Percentiles rank a stretch among this genome's conserved stretches.
phyloP scores from a whole-genome alignment of 2,888 invertebrate species.

The Ashinkailepas kermadecensis region DNA sequence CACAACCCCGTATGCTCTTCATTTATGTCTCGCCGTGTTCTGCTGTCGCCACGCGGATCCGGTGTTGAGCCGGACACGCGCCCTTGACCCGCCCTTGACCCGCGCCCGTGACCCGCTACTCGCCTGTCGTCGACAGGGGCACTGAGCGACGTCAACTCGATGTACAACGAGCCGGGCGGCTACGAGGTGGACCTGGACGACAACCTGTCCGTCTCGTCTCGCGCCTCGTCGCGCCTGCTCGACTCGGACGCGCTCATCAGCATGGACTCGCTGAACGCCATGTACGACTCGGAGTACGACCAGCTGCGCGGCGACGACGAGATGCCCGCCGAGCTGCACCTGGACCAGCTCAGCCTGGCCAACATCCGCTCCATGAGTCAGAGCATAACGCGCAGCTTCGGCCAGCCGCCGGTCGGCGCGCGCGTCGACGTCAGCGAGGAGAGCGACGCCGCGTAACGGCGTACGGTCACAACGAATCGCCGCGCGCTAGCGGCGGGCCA shows the following conservation, averaged over 20 bases:
- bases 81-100: no score
- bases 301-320: slow-evolving; percentile 47
- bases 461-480: no score
- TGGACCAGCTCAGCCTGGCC: slow-evolving; percentile 52
- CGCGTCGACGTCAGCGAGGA: slow-evolving; percentile 33
- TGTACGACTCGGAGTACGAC: slow-evolving; percentile 70
- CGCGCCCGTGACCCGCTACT: no score
- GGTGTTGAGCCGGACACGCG: no score
- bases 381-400: slow-evolving; percentile 67
- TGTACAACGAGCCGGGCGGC: slow-evolving; percentile 40
- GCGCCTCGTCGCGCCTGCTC: slow-evolving; percentile 72
- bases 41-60: no score
- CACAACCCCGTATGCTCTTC: no score
- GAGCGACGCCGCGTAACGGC: slow-evolving; percentile 27
- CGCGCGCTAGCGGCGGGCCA: no score
- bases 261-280: slow-evolving; percentile 52
- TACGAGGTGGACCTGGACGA: slow-evolving; percentile 55
- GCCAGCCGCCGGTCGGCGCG: slow-evolving; percentile 38
- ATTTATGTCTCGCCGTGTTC: no score
- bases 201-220: slow-evolving; percentile 65
- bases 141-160: slow-evolving; percentile 67
- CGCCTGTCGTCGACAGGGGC: slow-evolving; percentile 49
- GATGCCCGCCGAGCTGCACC: not conserved
- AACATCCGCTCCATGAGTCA: slow-evolving; percentile 68
- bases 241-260: slow-evolving; percentile 53